Evolutionary conservation across 2,888 invertebrate genomes (phyloP), one percentile per base, ranked within the genome.

Genomic region (Griposia aprilina): DNA sequence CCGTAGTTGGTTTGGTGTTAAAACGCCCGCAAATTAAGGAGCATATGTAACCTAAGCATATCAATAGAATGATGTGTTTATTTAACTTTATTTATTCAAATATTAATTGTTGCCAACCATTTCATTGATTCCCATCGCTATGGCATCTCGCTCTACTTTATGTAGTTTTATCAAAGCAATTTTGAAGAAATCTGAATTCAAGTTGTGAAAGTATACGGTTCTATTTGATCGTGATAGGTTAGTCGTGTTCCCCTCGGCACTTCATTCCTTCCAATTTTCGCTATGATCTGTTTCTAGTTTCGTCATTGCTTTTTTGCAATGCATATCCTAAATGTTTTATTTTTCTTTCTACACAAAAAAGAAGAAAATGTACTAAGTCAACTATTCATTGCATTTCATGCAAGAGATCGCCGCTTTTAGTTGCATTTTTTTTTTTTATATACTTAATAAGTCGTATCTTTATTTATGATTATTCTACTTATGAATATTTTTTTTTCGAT

Each of bases 201-300:
- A 82, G 72, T 76, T 84, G 75, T 73, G 87, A 84, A 84, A 83
- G 84, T 86, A 65, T 86, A 83, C 84, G 72, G 69, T 75, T 73
- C 63, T 73, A 86, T 79, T 83, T 78, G 86, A 74, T 86, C 84
- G 84, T 84, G 87, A 84, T 86, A 86, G 84, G 84, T 84, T 84
- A 86, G 70, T 83, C 73, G 84, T 83, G 84, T 83, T 73, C 72
- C 86, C 79, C 57, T 75, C 79, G 79, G 83, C 84, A 86, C 79
- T 73, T 70, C 63, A 83, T 74, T 83, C 41, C 80, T 70, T 60
- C 23, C 70, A 80, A 76, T 86, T 84, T 84, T 80, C 60, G 70
- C 55, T 65, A 52, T 74, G 75, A 80, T 79, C 63, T 74, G 70
- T 74, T 73, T 80, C 60, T 55, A 62, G 57, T 78, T 83, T 63